phyloP scores from a whole-genome alignment of 2,797 vertebrate genomes.

The Tauraco hartlaubi region DNA sequence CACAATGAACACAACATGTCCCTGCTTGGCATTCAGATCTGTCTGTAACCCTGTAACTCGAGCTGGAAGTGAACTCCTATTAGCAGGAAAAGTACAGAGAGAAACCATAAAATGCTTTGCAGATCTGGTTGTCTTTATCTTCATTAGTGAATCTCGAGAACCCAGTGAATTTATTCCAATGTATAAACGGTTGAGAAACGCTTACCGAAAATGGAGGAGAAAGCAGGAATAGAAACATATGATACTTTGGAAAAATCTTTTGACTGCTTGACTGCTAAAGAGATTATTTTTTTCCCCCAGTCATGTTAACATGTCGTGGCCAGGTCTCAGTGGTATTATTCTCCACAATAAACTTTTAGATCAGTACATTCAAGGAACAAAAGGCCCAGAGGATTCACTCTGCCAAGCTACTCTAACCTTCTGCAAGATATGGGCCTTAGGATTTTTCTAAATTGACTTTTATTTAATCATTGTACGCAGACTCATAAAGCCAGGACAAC shows the following conservation, averaged over 20 bases:
- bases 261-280: not conserved
- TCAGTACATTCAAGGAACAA: not conserved
- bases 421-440: not conserved
- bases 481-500: not conserved
- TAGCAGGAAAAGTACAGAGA: not conserved
- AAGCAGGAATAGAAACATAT: not conserved
- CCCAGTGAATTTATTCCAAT: not conserved
- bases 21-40: constrained; percentile 11
- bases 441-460: not conserved
- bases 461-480: not conserved
- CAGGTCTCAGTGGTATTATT: not conserved
- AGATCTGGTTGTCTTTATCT: not conserved
- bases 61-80: not conserved
- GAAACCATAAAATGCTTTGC: not conserved
- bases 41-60: not conserved
- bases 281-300: not conserved
- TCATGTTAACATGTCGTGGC: not conserved
- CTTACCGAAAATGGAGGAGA: not conserved
- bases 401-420: not conserved
- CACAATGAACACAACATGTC: constrained; percentile 34
- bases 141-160: not conserved
- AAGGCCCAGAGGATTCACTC: not conserved
- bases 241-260: not conserved
- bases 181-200: not conserved
- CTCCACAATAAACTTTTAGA: not conserved